Percentiles rank a stretch among this genome's conserved stretches.
Evolutionary conservation across 2,888 invertebrate species (phyloP).

Genomic region (Formica aserva): DNA sequence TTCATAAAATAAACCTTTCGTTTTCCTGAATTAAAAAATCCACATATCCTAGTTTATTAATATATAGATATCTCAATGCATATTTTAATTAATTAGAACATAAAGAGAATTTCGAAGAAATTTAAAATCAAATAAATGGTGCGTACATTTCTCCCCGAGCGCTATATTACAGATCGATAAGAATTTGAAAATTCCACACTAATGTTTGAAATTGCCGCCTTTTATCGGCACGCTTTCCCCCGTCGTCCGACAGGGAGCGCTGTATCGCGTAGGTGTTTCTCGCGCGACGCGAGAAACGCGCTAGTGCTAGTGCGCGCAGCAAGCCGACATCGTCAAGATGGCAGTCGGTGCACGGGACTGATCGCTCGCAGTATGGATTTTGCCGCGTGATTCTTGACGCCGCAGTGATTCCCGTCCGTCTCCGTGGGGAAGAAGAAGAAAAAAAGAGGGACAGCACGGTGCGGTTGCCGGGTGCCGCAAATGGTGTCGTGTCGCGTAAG

Average conservation of each 20-base stretch:
- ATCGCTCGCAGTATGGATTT: constrained; percentile 76
- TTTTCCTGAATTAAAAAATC: no score
- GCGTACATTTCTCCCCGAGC: background rate
- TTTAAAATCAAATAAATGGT: background rate
- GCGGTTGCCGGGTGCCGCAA: constrained; percentile 34
- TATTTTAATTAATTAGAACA: background rate
- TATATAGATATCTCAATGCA: background rate
- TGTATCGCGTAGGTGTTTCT: background rate
- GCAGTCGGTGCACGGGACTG: constrained; percentile 73
- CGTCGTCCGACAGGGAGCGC: background rate
- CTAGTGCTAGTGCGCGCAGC: constrained; percentile 69
- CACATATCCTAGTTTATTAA: no score
- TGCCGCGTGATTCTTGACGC: constrained; percentile 78
- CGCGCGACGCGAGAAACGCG: background rate
- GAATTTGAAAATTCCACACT: background rate
- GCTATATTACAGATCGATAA: background rate
- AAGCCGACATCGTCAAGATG: constrained; percentile 80
- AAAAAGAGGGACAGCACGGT: constrained; percentile 27
- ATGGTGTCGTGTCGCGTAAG: constrained; percentile 53
- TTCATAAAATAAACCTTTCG: no score
- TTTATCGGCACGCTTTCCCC: background rate
- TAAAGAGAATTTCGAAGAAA: background rate
- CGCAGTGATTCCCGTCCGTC: constrained; percentile 8
- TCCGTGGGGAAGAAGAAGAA: background rate
- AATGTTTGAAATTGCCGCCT: background rate